Conservation (phyloP, 2,888 invertebrate genomes). For the Drosophila prolongata region DNA sequence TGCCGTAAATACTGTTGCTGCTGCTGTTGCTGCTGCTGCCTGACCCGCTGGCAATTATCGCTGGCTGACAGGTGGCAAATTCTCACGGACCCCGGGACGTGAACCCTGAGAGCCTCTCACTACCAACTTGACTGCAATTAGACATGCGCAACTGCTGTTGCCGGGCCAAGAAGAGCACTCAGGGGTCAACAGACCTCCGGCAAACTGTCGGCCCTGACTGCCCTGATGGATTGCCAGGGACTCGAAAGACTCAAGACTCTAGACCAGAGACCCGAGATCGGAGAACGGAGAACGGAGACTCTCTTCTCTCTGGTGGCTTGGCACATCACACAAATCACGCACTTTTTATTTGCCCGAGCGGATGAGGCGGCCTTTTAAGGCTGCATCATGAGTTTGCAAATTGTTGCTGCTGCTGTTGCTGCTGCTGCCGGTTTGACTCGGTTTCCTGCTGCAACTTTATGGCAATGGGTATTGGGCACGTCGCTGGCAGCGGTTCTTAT, state of each 20-base stretch:
- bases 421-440: constrained; percentile 42
- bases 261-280: neutral
- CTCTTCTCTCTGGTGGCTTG: constrained; percentile 59
- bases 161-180: constrained; percentile 34
- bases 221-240: constrained; percentile 69
- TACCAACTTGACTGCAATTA: constrained; percentile 74
- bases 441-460: constrained; percentile 76
- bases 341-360: constrained; percentile 67
- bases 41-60: constrained; percentile 73
- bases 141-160: constrained; percentile 67
- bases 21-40: constrained; percentile 32
- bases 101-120: constrained; percentile 46
- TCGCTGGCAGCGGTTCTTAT: constrained; percentile 10
- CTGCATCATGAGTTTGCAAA: constrained; percentile 77
- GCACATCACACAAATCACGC: constrained; percentile 76
- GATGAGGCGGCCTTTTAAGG: constrained; percentile 75
- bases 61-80: constrained; percentile 49
- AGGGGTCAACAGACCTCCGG: constrained; percentile 71
- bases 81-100: constrained; percentile 38
- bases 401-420: constrained; percentile 55
- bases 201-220: constrained; percentile 52
- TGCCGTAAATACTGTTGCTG: constrained; percentile 3
- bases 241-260: constrained; percentile 23
- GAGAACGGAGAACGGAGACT: constrained; percentile 11
- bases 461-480: constrained; percentile 44